Evolutionary conservation across 2,113 vertebrate genomes (phyloP).

Genomic region (Seriola dumerili): DNA sequence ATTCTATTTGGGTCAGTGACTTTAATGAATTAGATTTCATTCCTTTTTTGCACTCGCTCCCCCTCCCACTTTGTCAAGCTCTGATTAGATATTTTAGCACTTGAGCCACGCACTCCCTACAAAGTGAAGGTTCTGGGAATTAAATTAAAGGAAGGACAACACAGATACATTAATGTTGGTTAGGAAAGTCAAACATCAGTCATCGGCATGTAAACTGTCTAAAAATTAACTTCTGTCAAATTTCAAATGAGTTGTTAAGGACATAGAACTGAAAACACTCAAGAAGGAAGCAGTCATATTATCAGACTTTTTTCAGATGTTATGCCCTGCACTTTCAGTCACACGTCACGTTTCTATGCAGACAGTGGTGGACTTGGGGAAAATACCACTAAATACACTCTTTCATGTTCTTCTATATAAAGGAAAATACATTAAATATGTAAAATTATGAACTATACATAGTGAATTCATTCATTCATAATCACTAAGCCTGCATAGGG

Average conservation of each 20-base stretch:
- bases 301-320: neutral
- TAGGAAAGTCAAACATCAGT: neutral
- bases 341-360: neutral
- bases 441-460: neutral
- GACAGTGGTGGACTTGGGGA: neutral
- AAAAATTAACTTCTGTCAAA: neutral
- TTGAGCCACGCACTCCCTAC: slow-evolving; percentile 37
- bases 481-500: neutral
- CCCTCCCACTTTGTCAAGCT: slow-evolving; percentile 65
- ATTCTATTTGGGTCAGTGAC: slow-evolving; percentile 75
- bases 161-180: neutral
- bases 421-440: neutral
- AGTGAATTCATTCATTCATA: neutral
- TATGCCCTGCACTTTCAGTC: neutral
- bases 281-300: neutral
- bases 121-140: slow-evolving; percentile 49
- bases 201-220: neutral
- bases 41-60: slow-evolving; percentile 34
- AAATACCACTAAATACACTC: too few species aligned
- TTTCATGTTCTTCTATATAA: too few species aligned
- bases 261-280: neutral
- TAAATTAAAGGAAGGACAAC: slow-evolving; percentile 40
- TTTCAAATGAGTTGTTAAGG: neutral
- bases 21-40: slow-evolving; percentile 76
- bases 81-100: slow-evolving; percentile 67